These are phyloP conservation scores for Resseliella maxima DNA, from an alignment of 2,888 invertebrate species.

Conservation along the genomic window DNA sequence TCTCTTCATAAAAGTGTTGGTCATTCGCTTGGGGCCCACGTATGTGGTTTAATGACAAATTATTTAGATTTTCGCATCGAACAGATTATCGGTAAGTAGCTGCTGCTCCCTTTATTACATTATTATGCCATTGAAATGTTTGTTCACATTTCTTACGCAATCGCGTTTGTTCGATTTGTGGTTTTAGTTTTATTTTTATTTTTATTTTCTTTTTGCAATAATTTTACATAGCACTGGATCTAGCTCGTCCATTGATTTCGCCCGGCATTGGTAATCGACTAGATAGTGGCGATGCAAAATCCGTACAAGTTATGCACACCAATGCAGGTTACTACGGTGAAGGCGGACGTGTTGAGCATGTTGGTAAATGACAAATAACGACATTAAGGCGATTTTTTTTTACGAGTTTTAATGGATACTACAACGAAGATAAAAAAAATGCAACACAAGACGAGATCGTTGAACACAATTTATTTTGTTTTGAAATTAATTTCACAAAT, in stretches of 20 bases:
- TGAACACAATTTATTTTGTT: too few relatives aligned
- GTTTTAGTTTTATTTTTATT: too few relatives aligned
- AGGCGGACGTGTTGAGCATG: slow-evolving; percentile 77
- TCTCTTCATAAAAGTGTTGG: too few relatives aligned
- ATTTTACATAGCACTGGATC: slow-evolving; percentile 72
- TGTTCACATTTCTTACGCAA: background rate
- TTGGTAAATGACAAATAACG: slow-evolving; percentile 68
- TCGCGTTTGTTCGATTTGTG: too few relatives aligned
- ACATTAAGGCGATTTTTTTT: background rate
- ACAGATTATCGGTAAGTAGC: slow-evolving; percentile 74
- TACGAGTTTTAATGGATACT: too few relatives aligned
- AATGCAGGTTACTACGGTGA: slow-evolving; percentile 85
- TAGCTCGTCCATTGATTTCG: slow-evolving; percentile 78
- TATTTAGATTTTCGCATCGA: slow-evolving; percentile 79
- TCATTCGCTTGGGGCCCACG: slow-evolving; percentile 80
- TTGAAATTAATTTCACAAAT: too few relatives aligned
- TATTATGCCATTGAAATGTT: background rate
- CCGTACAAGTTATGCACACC: slow-evolving; percentile 82
- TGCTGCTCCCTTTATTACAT: background rate
- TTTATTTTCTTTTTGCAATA: too few relatives aligned
- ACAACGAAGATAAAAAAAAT: too few relatives aligned
- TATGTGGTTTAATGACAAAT: slow-evolving; percentile 81
- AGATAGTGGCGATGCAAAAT: slow-evolving; percentile 79
- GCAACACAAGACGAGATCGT: too few relatives aligned
- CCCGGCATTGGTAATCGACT: slow-evolving; percentile 74